Evolutionary conservation across 2,888 invertebrate genomes (phyloP).

Genomic region (Hemicrepidius hirtus): DNA sequence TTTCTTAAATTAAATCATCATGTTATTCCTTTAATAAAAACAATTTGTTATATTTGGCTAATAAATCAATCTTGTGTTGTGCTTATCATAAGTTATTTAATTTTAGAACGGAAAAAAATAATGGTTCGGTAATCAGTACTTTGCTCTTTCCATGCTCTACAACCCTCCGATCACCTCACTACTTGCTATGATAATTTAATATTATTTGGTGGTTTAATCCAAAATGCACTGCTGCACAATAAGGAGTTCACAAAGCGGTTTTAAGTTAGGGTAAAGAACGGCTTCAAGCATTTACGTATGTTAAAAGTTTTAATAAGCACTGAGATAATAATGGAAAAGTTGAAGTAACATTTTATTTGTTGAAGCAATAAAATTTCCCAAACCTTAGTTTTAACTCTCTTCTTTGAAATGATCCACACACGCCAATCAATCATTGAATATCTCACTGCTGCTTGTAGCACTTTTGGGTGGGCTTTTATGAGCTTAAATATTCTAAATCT

Average conservation of each 20-base stretch:
- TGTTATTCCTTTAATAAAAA: not conserved
- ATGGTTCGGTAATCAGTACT: no score
- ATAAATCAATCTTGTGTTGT: no score
- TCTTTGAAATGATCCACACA: constrained; percentile 25
- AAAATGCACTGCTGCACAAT: not conserved
- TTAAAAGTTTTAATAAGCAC: constrained; percentile 11
- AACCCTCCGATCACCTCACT: no score
- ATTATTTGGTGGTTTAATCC: not conserved
- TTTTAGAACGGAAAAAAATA: no score
- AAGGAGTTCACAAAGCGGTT: not conserved
- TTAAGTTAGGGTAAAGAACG: constrained; percentile 9
- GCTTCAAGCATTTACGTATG: not conserved
- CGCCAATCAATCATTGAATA: constrained; percentile 30
- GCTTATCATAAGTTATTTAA: no score
- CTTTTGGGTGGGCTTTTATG: constrained; percentile 13
- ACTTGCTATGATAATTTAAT: no score
- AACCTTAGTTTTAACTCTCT: not conserved
- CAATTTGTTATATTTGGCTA: no score
- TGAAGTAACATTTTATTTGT: constrained; percentile 10
- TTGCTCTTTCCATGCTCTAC: no score
- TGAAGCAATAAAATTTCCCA: constrained; percentile 1
- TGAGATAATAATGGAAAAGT: not conserved
- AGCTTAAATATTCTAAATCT: constrained; percentile 24
- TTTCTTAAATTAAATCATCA: constrained; percentile 8
- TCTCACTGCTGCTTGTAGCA: constrained; percentile 9